Evolutionary conservation across 1,140 invertebrate genomes (phyloP), one percentile per base, ranked within the genome.

Genomic region (Belonocnema kinseyi): DNA sequence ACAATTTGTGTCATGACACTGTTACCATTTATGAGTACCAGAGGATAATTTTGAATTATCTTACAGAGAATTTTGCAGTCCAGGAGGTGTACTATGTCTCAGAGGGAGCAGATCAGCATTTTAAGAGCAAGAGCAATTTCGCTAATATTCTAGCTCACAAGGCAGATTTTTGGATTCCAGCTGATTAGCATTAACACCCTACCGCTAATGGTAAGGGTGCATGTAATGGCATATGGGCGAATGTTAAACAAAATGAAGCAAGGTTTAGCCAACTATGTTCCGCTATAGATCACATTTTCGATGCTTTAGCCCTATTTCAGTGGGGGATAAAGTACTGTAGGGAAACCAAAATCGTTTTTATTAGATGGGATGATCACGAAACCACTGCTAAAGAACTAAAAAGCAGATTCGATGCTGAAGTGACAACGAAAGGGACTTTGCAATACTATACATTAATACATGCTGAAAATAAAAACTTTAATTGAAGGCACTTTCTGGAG

Each of bases 201-300:
- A 87, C 86, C 21, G 74, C 76, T 53, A 86, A 89, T 77, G 86
- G 87, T 12, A 90, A 90, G 80, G 79, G 80, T 58, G 66, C 83
- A 21, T 79, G 84, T 76, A 87, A 89, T 79, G 86, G 85, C 46
- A 77, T 87, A 50, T 82, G 84, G 6, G 87, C 84, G 53, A 75
- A 73, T 51, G 51, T 86, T 8, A 89, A 89, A 80, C 46, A 79
- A 74, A 53, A 72, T 19, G 77, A 46, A 21, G 72, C 71, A 21
- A 66, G 46, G 78, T 78, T 78, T 8, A 82, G 74, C 74, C 77
- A 84, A 26, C 74, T 78, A 78, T 40, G 13, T n/a, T 33, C 33
- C 52, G 8, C 46, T 79, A 72, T 74, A 33, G 14, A 76, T 16
- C 72, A 76, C 74, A 81, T 81, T 56, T 54, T 71, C 50, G 78